These are phyloP conservation scores for Melanotaenia maccullochi DNA, from an alignment of 2,797 vertebrate genomes.

Conservation along the genomic window DNA sequence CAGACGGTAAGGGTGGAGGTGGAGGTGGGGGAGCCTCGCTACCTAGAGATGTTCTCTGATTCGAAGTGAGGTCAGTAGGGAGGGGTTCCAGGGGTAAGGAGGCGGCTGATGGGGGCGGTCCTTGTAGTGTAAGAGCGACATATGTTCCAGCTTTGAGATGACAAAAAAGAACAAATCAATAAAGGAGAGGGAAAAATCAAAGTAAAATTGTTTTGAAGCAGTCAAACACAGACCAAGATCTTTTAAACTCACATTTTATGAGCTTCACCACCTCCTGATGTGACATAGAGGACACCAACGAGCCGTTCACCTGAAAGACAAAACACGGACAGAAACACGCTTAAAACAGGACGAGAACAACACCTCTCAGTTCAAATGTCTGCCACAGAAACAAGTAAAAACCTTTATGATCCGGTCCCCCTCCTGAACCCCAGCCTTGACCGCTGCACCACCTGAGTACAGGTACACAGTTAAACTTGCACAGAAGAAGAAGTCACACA, in stretches of 20 bases:
- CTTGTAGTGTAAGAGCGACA: slow-evolving; percentile 92
- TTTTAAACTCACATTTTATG: slow-evolving; percentile 92
- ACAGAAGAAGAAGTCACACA: not conserved
- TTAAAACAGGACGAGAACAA: not conserved
- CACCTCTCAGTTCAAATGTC: not conserved
- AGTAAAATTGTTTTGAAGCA: not conserved
- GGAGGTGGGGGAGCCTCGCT: slow-evolving; percentile 83
- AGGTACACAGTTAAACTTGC: not conserved
- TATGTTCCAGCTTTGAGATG: slow-evolving; percentile 86
- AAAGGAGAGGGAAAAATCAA: not conserved
- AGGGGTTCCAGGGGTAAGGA: slow-evolving; percentile 80
- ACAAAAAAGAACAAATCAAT: not conserved
- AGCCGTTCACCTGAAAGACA: slow-evolving; percentile 90
- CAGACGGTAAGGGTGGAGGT: slow-evolving; percentile 82
- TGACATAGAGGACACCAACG: slow-evolving; percentile 92
- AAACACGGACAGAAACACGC: not conserved
- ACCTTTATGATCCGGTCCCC: slow-evolving; percentile 96
- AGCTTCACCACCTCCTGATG: slow-evolving; percentile 96
- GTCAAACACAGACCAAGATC: no score
- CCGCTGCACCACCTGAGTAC: slow-evolving; percentile 89
- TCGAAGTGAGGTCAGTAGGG: slow-evolving; percentile 68
- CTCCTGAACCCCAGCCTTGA: slow-evolving; percentile 93
- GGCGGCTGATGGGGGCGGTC: slow-evolving; percentile 84
- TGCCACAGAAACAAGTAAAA: not conserved
- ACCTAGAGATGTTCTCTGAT: slow-evolving; percentile 68